phyloP scores from a whole-genome alignment of 2,113 vertebrate genomes.

The Hippocampus zosterae region DNA sequence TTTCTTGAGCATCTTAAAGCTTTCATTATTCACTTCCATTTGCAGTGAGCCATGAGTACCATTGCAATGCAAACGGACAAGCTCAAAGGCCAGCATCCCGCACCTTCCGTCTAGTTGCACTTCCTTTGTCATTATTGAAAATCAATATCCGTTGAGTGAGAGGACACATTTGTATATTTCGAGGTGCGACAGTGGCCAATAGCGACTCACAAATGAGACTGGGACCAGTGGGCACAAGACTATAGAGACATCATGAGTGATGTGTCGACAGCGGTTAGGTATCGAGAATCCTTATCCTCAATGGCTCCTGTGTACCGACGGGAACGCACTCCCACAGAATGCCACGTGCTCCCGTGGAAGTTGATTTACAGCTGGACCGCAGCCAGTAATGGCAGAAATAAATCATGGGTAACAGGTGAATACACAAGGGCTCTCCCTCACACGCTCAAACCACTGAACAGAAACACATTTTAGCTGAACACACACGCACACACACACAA shows the following conservation, averaged over 20 bases:
- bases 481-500: neutral
- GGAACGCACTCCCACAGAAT: conserved; percentile 2
- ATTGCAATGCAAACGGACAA: conserved; percentile 36
- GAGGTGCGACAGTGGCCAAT: conserved; percentile 11
- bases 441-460: neutral
- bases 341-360: conserved; percentile 18
- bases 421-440: conserved; percentile 30
- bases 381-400: conserved; percentile 45
- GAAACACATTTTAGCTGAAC: conserved; percentile 6
- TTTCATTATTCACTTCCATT: conserved; percentile 46
- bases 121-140: conserved; percentile 52
- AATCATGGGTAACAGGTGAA: conserved; percentile 46
- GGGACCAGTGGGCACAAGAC: conserved; percentile 5
- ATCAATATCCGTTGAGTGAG: conserved; percentile 43
- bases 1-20: conserved; percentile 36
- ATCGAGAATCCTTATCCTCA: conserved; percentile 31
- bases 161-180: conserved; percentile 33
- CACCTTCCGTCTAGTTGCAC: conserved; percentile 32
- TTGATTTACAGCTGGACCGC: conserved; percentile 27
- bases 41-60: conserved; percentile 8
- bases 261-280: conserved; percentile 39
- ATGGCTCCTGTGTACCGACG: conserved; percentile 18
- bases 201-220: conserved; percentile 3
- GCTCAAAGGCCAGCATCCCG: conserved; percentile 35
- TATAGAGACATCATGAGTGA: conserved; percentile 29